These are phyloP conservation scores for Cyclina sinensis DNA, from an alignment of 1,140 invertebrate species.

Conservation along the genomic window DNA sequence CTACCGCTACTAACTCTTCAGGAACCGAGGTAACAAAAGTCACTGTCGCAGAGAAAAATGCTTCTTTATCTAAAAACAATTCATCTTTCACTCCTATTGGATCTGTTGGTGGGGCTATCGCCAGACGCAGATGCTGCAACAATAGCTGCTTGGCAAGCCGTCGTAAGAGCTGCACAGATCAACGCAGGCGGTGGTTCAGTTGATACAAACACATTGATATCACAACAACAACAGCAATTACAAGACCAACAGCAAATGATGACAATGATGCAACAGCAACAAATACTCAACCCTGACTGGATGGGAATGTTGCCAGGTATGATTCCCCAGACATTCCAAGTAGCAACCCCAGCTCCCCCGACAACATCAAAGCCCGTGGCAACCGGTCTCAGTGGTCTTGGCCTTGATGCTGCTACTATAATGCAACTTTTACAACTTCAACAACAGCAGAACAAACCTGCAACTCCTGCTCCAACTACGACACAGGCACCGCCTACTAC, in stretches of 20 bases:
- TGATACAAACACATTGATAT: neutral
- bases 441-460: neutral
- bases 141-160: conserved; percentile 55
- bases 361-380: neutral
- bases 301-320: neutral
- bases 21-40: neutral
- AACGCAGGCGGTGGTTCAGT: neutral
- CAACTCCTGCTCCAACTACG: neutral
- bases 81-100: conserved; percentile 40
- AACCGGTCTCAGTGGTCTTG: neutral
- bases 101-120: neutral
- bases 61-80: neutral
- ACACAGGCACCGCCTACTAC: conserved; percentile 6
- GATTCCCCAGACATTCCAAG: neutral
- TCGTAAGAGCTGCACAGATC: conserved; percentile 31
- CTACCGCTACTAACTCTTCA: neutral
- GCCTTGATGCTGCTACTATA: conserved; percentile 25
- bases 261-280: neutral
- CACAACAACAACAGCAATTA: conserved; percentile 22
- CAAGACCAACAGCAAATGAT: conserved; percentile 25
- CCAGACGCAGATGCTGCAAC: conserved; percentile 45
- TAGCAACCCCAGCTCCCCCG: neutral
- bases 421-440: conserved; percentile 17
- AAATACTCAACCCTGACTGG: neutral
- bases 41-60: neutral